Evolutionary conservation across 2,113 vertebrate species (phyloP), one percentile per base, ranked within the genome.

Genomic region (Petrocephalus microphthalmus): DNA sequence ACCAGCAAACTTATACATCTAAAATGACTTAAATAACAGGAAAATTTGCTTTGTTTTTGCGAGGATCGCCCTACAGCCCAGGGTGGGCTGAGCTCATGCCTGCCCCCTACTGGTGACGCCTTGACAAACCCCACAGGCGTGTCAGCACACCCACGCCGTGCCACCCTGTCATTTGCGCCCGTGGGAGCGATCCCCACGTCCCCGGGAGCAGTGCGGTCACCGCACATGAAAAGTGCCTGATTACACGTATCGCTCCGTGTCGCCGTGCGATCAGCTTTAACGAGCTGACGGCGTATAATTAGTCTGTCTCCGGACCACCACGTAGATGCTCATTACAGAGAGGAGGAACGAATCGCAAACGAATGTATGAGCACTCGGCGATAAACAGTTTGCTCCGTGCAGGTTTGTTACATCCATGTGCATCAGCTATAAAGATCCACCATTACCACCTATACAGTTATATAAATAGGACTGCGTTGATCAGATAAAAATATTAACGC

Each of bases 261-360:
- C 74, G 33, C 29, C 5, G 13, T 33, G 71, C 13, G 20, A 17
- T 22, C 52, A 11, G 52, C 20, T 20, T 81, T 54, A 7, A 83
- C 51, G 33, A 25, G 13, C 47, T 51, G 51, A 83, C 54, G 22
- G 51, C 15, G 78, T 57, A 37, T 88, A 57, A 88, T 88, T 83
- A 88, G 20, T 33, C 52, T 88, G 87, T 82, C 87, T 83, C 15
- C 84, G 53, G 54, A 45, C 85, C 53, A 19, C 19, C 53, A 45
- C 33, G 37, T 86, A 86, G 33, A n/a, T 57, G 19, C 29, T 86
- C 47, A 86, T 86, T 86, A 86, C 85, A 37, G 54, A 52, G 83
- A 53, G 20, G 25, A 53, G 51, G 13, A 53, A 53, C 13, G 33
- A 85, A 5, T 7, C 22, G 51, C 33, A 86, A 37, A 60, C 19